phyloP scores from a whole-genome alignment of 2,113 vertebrate species.

The Catharus fuscescens region DNA sequence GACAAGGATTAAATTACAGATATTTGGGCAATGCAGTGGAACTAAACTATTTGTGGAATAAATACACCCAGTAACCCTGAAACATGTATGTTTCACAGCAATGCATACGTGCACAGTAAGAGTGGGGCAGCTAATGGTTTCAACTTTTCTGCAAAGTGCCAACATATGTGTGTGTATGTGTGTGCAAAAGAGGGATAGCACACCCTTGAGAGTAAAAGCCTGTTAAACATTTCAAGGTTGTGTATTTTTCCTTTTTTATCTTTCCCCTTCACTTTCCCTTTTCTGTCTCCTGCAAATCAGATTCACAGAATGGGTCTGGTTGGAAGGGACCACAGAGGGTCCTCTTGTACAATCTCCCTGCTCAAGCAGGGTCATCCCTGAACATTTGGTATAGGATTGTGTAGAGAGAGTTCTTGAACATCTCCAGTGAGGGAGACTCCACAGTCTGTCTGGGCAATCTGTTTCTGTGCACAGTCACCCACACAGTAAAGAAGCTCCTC shows the following conservation, averaged over 20 bases:
- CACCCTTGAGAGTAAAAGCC: not conserved
- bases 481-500: not conserved
- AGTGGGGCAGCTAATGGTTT: not conserved
- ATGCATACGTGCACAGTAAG: not conserved
- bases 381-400: not conserved
- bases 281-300: not conserved
- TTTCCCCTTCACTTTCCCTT: not conserved
- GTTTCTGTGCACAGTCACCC: no score
- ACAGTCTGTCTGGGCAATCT: not conserved
- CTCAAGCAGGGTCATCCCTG: not conserved
- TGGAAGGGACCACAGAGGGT: not conserved
- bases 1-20: constrained; percentile 6
- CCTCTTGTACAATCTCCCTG: not conserved
- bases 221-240: not conserved
- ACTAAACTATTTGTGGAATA: not conserved
- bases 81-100: not conserved
- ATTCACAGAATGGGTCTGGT: not conserved
- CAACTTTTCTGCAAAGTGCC: not conserved
- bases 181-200: not conserved
- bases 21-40: not conserved
- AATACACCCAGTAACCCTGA: not conserved
- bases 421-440: not conserved
- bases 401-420: not conserved
- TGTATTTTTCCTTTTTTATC: not conserved
- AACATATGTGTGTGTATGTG: not conserved